A percentile compares a stretch with the other conserved stretches of the same genome.
Evolutionary conservation across 2,113 vertebrate genomes (phyloP).

Genomic region (Heterocephalus glaber): DNA sequence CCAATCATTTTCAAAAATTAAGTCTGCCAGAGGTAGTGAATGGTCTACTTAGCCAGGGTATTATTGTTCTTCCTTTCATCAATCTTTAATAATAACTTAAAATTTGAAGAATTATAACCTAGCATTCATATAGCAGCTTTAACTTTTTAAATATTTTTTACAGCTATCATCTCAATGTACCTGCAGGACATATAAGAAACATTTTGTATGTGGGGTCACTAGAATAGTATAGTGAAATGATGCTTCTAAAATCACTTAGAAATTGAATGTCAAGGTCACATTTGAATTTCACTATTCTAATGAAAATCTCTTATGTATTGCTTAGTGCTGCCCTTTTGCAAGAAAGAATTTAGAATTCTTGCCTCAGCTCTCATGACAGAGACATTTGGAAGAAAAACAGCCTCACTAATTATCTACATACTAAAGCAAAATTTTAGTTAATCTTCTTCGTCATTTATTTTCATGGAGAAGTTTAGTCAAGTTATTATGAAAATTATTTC

Average conservation of each 20-base stretch:
- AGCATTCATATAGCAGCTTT: background rate
- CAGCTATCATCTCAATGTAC: background rate
- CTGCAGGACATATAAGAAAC: background rate
- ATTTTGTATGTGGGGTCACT: background rate
- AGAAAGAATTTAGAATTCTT: constrained; percentile 58
- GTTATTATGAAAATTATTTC: constrained; percentile 73
- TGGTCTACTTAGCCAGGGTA: background rate
- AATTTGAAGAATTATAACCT: constrained; percentile 31
- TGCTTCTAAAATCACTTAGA: background rate
- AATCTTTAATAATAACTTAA: background rate
- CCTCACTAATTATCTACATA: constrained; percentile 74
- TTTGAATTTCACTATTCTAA: background rate
- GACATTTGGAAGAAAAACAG: constrained; percentile 71
- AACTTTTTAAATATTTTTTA: constrained; percentile 32
- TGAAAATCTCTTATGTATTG: background rate
- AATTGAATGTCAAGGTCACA: background rate
- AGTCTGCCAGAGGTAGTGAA: background rate
- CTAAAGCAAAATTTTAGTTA: constrained; percentile 71
- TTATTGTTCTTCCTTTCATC: background rate
- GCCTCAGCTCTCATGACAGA: constrained; percentile 55
- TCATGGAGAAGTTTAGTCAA: constrained; percentile 62
- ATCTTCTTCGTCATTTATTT: constrained; percentile 73
- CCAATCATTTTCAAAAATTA: background rate
- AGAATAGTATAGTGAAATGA: background rate
- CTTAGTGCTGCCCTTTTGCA: constrained; percentile 44